Evolutionary conservation across 2,113 vertebrate species (phyloP), one percentile per base, ranked within the genome.

Genomic region (Phaethornis superciliosus): DNA sequence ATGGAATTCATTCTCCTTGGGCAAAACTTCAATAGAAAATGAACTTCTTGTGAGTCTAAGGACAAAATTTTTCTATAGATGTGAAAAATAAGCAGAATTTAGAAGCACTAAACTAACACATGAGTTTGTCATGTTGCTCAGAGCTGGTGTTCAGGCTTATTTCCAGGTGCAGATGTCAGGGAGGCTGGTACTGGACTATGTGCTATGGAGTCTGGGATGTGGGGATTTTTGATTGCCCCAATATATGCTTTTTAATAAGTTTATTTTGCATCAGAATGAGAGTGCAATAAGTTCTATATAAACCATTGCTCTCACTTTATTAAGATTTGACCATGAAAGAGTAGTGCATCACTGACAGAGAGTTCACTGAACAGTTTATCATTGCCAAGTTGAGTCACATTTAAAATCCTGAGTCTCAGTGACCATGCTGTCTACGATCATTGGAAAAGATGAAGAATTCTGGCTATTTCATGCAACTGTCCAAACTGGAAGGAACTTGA

Each of bases 141-240:
- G 33, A 54, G 6, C 12, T 37, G 24, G 5, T 68, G 20, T 24
- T 52, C 22, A 63, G 47, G n/a, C 46, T 95, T 44, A 4, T 6
- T 55, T 59, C 44, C 14, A 55, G 51, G 13, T 42, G 32, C 30
- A 55, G 58, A 12, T 23, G 32, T 27, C 27, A 42, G 60, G 16
- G 17, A 49, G 47, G 42, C 35, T 67, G 40, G 13, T 70, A 27
- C 24, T 21, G 17, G 27, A 7, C 15, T 17, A 23, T 6, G 11
- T 37, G 22, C 33, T 35, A 0, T 15, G 28, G 33, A 67, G 33
- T 40, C 6, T 17, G 54, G 54, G 18, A 3, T 26, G 4, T 1
- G 24, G 11, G 30, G 12, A 18, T 72, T 80, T 77, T 62, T 60
- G 49, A 37, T 85, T 30, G 14, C 67, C 56, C 9, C 7, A 3